These are phyloP conservation scores for Otocyon megalotis DNA, from an alignment of 2,113 vertebrate genomes.

Conservation along the genomic window DNA sequence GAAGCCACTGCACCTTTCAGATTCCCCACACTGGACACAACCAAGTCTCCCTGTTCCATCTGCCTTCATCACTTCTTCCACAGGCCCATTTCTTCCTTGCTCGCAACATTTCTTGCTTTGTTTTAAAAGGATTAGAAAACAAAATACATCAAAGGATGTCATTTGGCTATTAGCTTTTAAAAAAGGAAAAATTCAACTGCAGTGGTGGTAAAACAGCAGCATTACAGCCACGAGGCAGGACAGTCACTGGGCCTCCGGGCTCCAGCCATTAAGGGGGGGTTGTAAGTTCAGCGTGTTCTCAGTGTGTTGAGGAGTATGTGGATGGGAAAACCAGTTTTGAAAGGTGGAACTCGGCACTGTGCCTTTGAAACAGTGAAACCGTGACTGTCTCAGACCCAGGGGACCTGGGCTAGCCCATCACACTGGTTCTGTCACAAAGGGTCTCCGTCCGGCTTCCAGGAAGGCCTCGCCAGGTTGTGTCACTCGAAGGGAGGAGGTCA, in stretches of 20 bases:
- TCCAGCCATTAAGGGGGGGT: neutral
- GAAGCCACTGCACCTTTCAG: neutral
- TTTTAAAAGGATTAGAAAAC: conserved; percentile 49
- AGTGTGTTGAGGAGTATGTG: neutral
- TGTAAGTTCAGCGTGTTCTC: neutral
- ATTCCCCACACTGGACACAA: fast-evolving
- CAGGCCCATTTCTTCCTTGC: neutral
- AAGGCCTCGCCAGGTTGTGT: neutral
- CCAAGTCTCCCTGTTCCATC: neutral
- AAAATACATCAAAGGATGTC: neutral
- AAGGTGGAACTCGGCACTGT: neutral
- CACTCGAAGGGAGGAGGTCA: neutral
- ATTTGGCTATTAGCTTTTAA: neutral
- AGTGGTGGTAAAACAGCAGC: neutral
- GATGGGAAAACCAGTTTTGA: neutral
- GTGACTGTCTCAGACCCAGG: neutral
- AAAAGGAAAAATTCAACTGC: neutral
- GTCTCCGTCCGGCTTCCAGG: neutral
- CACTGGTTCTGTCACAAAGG: neutral
- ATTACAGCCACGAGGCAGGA: neutral
- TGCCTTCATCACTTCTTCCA: neutral
- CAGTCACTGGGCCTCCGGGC: neutral
- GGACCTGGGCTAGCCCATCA: neutral
- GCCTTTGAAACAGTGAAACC: neutral
- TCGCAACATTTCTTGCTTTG: neutral